phyloP scores from a whole-genome alignment of 2,113 vertebrate species.

The Mesoclemmys tuberculata region DNA sequence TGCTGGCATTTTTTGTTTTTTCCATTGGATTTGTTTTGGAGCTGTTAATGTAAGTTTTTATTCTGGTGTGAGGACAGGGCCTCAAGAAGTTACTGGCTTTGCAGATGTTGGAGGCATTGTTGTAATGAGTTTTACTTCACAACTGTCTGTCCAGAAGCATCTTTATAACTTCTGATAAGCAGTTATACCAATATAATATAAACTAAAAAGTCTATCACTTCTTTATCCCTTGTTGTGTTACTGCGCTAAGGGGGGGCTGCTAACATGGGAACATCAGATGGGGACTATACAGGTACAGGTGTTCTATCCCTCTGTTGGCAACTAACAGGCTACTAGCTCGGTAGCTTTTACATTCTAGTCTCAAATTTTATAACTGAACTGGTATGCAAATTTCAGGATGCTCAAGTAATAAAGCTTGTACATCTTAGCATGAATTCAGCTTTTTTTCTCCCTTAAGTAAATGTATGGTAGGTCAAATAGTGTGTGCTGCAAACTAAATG shows the following conservation, averaged over 20 bases:
- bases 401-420: neutral
- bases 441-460: slow-evolving; percentile 23
- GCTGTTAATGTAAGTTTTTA: neutral
- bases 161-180: neutral
- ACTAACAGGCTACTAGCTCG: neutral
- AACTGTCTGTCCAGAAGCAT: neutral
- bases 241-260: neutral
- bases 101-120: neutral
- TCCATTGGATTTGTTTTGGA: neutral
- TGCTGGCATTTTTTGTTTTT: neutral
- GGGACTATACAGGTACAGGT: neutral
- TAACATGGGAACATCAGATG: neutral
- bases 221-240: neutral
- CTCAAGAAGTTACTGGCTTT: slow-evolving; percentile 26
- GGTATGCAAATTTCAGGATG: rapidly evolving
- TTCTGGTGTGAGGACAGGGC: neutral
- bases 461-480: slow-evolving; percentile 30
- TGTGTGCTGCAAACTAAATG: slow-evolving; percentile 18
- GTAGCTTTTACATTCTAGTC: neutral
- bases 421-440: neutral
- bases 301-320: slow-evolving; percentile 1
- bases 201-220: neutral
- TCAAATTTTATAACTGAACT: neutral
- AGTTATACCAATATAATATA: no score
- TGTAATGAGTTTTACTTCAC: slow-evolving; percentile 5